Evolutionary conservation across 2,888 invertebrate genomes (phyloP).

Genomic region (Drosophila helvetica): DNA sequence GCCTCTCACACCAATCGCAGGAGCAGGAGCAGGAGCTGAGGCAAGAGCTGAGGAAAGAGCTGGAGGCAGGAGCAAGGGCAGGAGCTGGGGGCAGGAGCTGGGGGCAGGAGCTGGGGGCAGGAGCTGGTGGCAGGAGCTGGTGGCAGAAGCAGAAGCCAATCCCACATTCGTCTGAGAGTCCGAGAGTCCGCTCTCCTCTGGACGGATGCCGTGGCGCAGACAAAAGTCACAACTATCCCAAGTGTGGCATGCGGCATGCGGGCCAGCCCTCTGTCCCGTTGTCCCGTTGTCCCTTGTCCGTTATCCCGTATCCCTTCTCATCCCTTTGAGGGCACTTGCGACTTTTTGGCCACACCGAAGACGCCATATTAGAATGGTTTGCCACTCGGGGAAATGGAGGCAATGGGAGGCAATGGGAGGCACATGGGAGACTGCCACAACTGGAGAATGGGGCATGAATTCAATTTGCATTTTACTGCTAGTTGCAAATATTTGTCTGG

Average conservation of each 20-base stretch:
- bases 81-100: no score
- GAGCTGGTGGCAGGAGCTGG: slow-evolving; percentile 26
- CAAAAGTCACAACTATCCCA: slow-evolving; percentile 78
- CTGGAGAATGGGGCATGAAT: slow-evolving; percentile 37
- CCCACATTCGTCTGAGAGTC: slow-evolving; percentile 54
- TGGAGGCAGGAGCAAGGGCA: no score
- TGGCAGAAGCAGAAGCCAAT: slow-evolving; percentile 59
- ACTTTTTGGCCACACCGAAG: slow-evolving; percentile 68
- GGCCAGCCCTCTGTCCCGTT: slow-evolving; percentile 44
- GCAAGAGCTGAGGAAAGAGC: no score
- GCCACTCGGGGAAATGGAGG: slow-evolving; percentile 4
- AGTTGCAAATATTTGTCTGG: slow-evolving; percentile 67
- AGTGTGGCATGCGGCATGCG: slow-evolving; percentile 59
- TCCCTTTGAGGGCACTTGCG: slow-evolving; percentile 27
- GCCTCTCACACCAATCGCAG: slow-evolving; percentile 9
- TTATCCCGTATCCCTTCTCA: slow-evolving; percentile 12
- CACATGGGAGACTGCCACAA: neutral
- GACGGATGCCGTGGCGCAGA: slow-evolving; percentile 53
- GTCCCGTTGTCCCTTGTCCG: slow-evolving; percentile 16
- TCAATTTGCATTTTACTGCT: slow-evolving; percentile 72
- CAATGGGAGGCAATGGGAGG: no score
- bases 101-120: slow-evolving; percentile 33
- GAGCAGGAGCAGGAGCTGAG: slow-evolving; percentile 36
- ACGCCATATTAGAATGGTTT: slow-evolving; percentile 63
- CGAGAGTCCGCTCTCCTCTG: neutral